These are phyloP conservation scores for Craseonycteris thonglongyai DNA, from an alignment of 2,113 vertebrate species.

Conservation along the genomic window DNA sequence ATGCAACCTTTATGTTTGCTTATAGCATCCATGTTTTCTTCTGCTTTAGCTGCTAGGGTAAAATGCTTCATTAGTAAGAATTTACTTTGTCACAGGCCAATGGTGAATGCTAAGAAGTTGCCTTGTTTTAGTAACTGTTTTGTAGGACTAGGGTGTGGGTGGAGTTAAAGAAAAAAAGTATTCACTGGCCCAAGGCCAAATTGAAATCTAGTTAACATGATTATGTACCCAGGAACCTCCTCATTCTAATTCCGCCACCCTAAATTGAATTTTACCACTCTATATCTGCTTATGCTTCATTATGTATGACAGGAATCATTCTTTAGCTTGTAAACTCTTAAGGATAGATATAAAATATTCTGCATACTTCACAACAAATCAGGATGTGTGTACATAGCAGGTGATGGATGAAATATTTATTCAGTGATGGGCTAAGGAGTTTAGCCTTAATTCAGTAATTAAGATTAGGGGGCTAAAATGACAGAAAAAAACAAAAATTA, in stretches of 20 bases:
- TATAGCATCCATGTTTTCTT: neutral
- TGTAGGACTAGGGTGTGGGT: neutral
- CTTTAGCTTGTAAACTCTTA: neutral
- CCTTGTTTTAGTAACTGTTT: neutral
- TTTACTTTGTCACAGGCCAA: neutral
- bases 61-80: neutral
- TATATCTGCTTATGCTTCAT: neutral
- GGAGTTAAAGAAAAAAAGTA: conserved; percentile 1
- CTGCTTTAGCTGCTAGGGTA: neutral
- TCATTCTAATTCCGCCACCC: neutral
- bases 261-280: neutral
- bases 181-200: neutral
- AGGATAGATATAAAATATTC: conserved; percentile 3
- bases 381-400: neutral
- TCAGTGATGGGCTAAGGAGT: neutral
- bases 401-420: neutral
- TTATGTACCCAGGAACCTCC: neutral
- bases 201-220: neutral
- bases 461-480: neutral
- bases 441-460: neutral
- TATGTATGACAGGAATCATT: neutral
- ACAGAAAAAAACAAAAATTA: neutral
- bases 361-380: neutral
- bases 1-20: neutral
- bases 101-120: neutral